phyloP scores from a whole-genome alignment of 1,140 invertebrate genomes.

The Aplysia californica region DNA sequence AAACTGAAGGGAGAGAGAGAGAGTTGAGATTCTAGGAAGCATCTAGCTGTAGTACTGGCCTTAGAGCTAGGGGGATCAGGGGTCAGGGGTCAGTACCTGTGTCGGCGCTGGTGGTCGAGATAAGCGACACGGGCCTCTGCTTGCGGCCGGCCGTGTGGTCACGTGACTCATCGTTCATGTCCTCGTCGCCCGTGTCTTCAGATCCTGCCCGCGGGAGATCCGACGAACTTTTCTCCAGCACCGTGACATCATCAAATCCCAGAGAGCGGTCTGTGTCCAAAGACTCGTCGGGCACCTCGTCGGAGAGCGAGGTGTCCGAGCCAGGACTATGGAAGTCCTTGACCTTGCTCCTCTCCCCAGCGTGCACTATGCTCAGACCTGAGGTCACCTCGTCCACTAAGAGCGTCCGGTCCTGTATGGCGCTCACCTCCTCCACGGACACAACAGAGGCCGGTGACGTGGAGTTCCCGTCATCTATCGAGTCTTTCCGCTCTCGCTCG shows the following conservation, averaged over 20 bases:
- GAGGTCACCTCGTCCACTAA: not conserved
- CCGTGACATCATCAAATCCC: no score
- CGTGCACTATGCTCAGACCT: not conserved
- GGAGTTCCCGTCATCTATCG: constrained; percentile 7
- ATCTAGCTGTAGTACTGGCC: no score
- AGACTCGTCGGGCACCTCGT: not conserved
- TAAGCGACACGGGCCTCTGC: constrained; percentile 51
- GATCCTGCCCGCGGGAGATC: not conserved
- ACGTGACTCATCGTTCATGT: not conserved
- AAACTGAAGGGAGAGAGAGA: no score
- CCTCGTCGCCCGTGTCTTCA: not conserved
- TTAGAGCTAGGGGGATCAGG: no score
- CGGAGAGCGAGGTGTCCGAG: no score
- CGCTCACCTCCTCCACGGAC: constrained; percentile 7
- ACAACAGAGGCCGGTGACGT: constrained; percentile 8
- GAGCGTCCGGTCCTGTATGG: constrained; percentile 3
- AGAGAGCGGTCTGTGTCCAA: no score
- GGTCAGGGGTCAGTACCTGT: constrained; percentile 50
- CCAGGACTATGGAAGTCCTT: no score
- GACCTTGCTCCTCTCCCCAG: no score
- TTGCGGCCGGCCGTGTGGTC: constrained; percentile 35
- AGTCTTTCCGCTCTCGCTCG: constrained; percentile 25
- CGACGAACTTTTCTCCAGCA: not conserved
- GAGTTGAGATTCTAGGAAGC: no score
- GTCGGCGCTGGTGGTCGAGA: constrained; percentile 59